Evolutionary conservation across 30 jellyfish, hydroid and myxozoan species (phyloP).

Genomic region (Aurelia sp.): DNA sequence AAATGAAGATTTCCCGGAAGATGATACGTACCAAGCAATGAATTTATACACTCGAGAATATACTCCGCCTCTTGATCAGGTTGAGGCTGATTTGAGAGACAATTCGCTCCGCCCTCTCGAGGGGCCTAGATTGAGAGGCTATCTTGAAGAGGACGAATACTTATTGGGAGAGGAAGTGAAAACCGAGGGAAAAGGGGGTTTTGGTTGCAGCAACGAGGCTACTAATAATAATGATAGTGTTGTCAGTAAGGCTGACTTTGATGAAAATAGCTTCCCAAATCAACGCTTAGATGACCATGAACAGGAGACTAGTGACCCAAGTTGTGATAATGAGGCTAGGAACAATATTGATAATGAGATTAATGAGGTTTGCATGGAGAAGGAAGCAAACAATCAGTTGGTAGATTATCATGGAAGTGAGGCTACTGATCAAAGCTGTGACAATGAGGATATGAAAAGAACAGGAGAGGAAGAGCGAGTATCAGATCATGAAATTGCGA

Average conservation of each 20-base stretch:
- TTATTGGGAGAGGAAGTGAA: too few species aligned
- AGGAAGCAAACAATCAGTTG: neutral
- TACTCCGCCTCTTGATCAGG: constrained; percentile 18
- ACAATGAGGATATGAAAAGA: neutral
- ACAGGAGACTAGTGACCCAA: neutral
- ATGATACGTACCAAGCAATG: neutral
- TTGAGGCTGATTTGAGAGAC: neutral
- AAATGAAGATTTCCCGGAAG: neutral
- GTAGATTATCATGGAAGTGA: neutral
- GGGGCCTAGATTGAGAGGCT: too few species aligned
- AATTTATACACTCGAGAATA: neutral
- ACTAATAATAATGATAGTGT: too few species aligned
- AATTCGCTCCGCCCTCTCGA: neutral
- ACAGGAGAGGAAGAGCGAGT: neutral
- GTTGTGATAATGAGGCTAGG: neutral
- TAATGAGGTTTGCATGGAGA: neutral
- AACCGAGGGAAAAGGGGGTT: too few species aligned
- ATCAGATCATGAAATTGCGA: too few species aligned
- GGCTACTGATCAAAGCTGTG: neutral
- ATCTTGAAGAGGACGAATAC: too few species aligned
- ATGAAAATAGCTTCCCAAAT: too few species aligned
- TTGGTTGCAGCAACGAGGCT: too few species aligned
- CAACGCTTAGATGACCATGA: too few species aligned
- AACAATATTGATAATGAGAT: neutral
- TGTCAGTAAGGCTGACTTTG: too few species aligned